Conservation (phyloP, 1,140 invertebrate genomes). For the Drosophila elegans region DNA sequence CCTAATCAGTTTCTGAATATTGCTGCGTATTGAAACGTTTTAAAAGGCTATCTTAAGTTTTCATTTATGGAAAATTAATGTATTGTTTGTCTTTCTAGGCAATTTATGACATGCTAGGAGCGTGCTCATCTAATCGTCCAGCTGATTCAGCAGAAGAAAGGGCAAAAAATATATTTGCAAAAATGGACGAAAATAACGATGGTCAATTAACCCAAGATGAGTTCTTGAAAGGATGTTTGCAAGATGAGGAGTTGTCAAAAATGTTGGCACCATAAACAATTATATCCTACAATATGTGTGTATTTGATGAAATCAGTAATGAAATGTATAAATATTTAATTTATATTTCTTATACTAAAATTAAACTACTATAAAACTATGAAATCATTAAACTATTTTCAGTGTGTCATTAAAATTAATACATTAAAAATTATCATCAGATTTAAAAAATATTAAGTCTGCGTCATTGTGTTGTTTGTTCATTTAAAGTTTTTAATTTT, state of each 20-base stretch:
- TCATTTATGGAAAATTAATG: not conserved
- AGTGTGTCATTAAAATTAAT: slow-evolving; percentile 41
- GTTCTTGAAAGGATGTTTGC: slow-evolving; percentile 99
- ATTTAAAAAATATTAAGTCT: not conserved
- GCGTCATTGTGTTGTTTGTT: not conserved
- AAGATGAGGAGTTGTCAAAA: slow-evolving; percentile 98
- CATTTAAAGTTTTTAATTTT: slow-evolving; percentile 2
- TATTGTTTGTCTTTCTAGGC: slow-evolving; percentile 89
- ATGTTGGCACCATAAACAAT: slow-evolving; percentile 95
- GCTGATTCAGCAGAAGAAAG: slow-evolving; percentile 97
- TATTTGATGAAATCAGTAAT: slow-evolving; percentile 84
- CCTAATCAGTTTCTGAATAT: not conserved
- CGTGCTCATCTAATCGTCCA: slow-evolving; percentile 96
- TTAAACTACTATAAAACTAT: slow-evolving; percentile 76
- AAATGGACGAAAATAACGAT: slow-evolving; percentile 99
- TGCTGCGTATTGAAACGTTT: no score
- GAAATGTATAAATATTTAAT: slow-evolving; percentile 84
- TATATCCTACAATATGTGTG: slow-evolving; percentile 79
- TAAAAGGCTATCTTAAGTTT: no score
- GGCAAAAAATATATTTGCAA: slow-evolving; percentile 99
- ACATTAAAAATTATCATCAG: slow-evolving; percentile 5
- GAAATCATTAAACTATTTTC: slow-evolving; percentile 61
- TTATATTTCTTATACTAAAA: slow-evolving; percentile 83
- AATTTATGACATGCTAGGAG: slow-evolving; percentile 99
- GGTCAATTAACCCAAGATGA: slow-evolving; percentile 99